A percentile compares a stretch with the other conserved stretches of the same genome.
These are phyloP conservation scores for Morelia viridis DNA, from an alignment of 2,797 vertebrate genomes.

Conservation along the genomic window DNA sequence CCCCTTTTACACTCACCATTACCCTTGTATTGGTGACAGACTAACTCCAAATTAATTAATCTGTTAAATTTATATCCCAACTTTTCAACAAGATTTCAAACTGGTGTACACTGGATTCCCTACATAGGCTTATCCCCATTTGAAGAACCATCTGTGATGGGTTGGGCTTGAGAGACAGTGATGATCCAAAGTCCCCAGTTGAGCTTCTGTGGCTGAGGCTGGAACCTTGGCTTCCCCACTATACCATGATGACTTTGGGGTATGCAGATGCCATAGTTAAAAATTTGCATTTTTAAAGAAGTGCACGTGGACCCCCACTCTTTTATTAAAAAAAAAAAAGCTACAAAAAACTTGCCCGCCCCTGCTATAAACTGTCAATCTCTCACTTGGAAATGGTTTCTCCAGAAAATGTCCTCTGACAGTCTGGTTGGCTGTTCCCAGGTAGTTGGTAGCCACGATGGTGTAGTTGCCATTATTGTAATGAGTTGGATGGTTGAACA, in stretches of 20 bases:
- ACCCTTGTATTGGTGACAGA: background rate
- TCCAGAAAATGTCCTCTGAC: slow-evolving; percentile 92
- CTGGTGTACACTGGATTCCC: background rate
- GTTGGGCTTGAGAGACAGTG: background rate
- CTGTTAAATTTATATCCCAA: background rate
- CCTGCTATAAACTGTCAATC: slow-evolving; percentile 12
- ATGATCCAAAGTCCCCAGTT: background rate
- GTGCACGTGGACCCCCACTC: background rate
- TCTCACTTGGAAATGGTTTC: slow-evolving; percentile 79
- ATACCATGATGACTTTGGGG: background rate
- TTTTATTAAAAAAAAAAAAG: background rate
- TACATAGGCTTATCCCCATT: background rate
- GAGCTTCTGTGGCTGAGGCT: background rate
- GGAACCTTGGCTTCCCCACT: background rate
- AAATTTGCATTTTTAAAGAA: background rate
- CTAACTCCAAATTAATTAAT: background rate
- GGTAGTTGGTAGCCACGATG: slow-evolving; percentile 86
- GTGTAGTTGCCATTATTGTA: slow-evolving; percentile 98
- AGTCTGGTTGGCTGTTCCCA: slow-evolving; percentile 88
- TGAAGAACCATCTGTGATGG: background rate
- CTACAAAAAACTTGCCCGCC: background rate
- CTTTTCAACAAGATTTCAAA: background rate
- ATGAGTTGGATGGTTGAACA: slow-evolving; percentile 94
- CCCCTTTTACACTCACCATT: background rate
- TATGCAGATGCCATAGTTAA: background rate